Evolutionary conservation across 1,140 invertebrate genomes (phyloP).

Genomic region (Saccostrea cuccullata): DNA sequence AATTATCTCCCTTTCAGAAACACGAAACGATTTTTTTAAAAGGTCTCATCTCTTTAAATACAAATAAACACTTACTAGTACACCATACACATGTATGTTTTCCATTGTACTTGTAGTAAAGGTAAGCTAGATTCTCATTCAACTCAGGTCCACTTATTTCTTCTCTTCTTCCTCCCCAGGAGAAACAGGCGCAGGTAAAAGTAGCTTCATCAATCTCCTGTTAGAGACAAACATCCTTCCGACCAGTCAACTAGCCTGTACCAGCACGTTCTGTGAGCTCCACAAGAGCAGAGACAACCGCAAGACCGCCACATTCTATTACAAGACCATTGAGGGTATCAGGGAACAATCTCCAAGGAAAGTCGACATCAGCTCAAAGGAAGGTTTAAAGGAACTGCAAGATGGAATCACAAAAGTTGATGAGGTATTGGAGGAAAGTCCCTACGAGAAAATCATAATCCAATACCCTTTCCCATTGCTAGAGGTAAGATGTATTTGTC

Average conservation of each 20-base stretch:
- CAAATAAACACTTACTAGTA: too few relatives aligned
- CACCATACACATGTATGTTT: too few relatives aligned
- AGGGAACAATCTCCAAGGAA: background rate
- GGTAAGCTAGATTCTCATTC: background rate
- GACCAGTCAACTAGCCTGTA: constrained; percentile 63
- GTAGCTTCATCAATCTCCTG: constrained; percentile 69
- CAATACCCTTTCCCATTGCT: constrained; percentile 67
- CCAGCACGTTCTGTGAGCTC: constrained; percentile 69
- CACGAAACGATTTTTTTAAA: too few relatives aligned
- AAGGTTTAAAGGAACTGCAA: constrained; percentile 28
- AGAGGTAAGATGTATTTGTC: constrained; percentile 51
- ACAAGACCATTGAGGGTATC: constrained; percentile 19
- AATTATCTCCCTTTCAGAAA: too few relatives aligned
- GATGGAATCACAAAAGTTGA: constrained; percentile 49
- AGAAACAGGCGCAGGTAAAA: constrained; percentile 67
- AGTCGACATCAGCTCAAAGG: constrained; percentile 18
- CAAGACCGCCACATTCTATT: constrained; percentile 44
- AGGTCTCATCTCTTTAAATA: too few relatives aligned
- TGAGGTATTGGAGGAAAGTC: constrained; percentile 55
- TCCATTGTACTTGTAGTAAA: too few relatives aligned
- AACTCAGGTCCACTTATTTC: background rate
- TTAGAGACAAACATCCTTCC: constrained; percentile 65
- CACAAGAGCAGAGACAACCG: constrained; percentile 51
- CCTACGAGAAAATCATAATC: constrained; percentile 64
- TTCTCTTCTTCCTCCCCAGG: constrained; percentile 48